Conservation (phyloP, 2,888 invertebrate species). For the Polia nebulosa region DNA sequence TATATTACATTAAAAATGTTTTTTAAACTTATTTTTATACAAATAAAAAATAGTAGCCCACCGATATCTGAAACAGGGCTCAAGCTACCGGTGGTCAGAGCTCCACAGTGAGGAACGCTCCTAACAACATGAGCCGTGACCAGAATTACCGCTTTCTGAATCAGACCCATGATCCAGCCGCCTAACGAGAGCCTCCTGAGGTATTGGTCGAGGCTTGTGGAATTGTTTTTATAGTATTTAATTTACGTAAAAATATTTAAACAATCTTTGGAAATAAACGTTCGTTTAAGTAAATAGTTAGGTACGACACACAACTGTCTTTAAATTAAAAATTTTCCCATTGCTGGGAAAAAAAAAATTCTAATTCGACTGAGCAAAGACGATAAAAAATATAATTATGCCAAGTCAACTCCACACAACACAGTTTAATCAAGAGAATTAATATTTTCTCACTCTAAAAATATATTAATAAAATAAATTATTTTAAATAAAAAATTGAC, state of each 20-base stretch:
- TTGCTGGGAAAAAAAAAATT: background rate
- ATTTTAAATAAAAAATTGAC: background rate
- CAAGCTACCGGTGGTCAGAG: no score
- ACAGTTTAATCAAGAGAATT: background rate
- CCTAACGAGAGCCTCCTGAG: background rate
- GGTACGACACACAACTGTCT: no score
- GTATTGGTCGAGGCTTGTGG: background rate
- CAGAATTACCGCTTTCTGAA: background rate
- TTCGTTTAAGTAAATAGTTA: background rate
- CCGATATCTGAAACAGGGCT: no score
- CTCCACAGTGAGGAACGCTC: no score
- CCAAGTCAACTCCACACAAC: background rate
- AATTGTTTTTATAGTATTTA: background rate
- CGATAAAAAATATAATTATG: background rate
- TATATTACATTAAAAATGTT: no score
- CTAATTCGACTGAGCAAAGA: background rate
- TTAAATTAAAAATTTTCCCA: no score
- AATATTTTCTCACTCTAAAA: background rate
- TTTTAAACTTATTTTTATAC: no score
- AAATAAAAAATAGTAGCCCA: no score
- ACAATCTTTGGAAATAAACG: background rate
- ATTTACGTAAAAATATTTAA: background rate
- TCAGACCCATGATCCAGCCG: background rate
- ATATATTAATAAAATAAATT: background rate
- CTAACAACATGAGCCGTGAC: background rate